Conservation (phyloP, 1,140 invertebrate species). For the Contarinia nasturtii region DNA sequence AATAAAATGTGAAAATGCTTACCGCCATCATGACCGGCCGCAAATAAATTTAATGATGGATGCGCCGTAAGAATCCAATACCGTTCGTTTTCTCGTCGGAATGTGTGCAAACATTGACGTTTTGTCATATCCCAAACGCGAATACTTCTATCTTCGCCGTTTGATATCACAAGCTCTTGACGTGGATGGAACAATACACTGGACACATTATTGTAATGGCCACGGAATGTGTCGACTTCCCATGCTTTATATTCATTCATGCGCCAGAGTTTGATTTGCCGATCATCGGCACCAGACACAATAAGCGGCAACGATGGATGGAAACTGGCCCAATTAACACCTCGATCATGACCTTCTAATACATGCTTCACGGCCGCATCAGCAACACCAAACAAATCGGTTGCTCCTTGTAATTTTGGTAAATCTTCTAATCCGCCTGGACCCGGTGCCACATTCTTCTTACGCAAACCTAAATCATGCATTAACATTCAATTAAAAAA, state of each 20-base stretch:
- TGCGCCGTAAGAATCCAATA: constrained; percentile 94
- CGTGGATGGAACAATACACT: constrained; percentile 94
- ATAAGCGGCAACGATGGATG: constrained; percentile 90
- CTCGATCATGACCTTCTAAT: constrained; percentile 89
- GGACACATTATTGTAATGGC: constrained; percentile 99
- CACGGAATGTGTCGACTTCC: constrained; percentile 97
- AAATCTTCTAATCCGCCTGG: constrained; percentile 79
- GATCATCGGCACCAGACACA: constrained; percentile 93
- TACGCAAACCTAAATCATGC: constrained; percentile 46
- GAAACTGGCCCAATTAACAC: constrained; percentile 97
- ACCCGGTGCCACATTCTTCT: constrained; percentile 94
- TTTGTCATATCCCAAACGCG: constrained; percentile 98
- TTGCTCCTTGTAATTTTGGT: constrained; percentile 66
- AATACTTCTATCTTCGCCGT: constrained; percentile 96
- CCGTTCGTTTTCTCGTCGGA: constrained; percentile 84
- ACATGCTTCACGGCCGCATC: constrained; percentile 98
- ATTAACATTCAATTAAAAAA: too few species aligned
- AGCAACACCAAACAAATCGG: constrained; percentile 90
- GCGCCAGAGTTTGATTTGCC: constrained; percentile 94
- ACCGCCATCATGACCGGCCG: constrained; percentile 90
- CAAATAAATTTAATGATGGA: constrained; percentile 69
- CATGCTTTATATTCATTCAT: constrained; percentile 98
- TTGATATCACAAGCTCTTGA: constrained; percentile 91
- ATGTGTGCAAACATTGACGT: constrained; percentile 88
- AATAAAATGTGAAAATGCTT: too few species aligned